Evolutionary conservation across 2,888 invertebrate species (phyloP).

Genomic region (Auanema sp.): DNA sequence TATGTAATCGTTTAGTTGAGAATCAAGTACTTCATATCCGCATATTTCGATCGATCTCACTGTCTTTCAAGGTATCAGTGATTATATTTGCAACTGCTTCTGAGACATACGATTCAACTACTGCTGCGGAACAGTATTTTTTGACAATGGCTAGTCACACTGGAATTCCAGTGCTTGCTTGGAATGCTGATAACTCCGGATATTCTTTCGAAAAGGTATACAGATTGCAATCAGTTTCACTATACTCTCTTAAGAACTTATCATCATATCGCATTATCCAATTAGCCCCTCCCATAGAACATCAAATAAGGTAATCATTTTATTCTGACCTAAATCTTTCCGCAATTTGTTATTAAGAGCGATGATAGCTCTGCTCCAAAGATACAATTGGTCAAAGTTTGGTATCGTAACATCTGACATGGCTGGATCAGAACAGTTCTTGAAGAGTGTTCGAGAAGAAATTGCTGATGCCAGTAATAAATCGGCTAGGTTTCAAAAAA

Average conservation of each 20-base stretch:
- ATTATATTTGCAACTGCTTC: slow-evolving; percentile 58
- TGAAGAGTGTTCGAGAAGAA: slow-evolving; percentile 47
- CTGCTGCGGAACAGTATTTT: slow-evolving; percentile 57
- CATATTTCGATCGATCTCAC: no score
- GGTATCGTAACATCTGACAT: slow-evolving; percentile 59
- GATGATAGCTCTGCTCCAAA: slow-evolving; percentile 88
- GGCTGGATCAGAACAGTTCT: slow-evolving; percentile 50
- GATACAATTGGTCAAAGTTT: slow-evolving; percentile 72
- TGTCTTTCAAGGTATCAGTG: slow-evolving; percentile 38
- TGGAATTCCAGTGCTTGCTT: slow-evolving; percentile 92
- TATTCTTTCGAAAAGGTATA: slow-evolving; percentile 61
- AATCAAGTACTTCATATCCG: slow-evolving; percentile 23
- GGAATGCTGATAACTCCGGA: slow-evolving; percentile 96
- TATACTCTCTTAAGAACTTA: no score
- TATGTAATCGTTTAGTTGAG: slow-evolving; percentile 53
- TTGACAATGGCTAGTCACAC: slow-evolving; percentile 42
- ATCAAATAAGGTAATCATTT: slow-evolving; percentile 82
- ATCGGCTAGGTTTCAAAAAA: slow-evolving; percentile 25
- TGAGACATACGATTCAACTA: slow-evolving; percentile 54
- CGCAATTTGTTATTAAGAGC: slow-evolving; percentile 24
- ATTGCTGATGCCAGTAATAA: slow-evolving; percentile 40
- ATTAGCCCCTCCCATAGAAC: slow-evolving; percentile 91
- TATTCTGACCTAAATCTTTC: slow-evolving; percentile 71
- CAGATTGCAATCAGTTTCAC: slow-evolving; percentile 4
- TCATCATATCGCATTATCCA: slow-evolving; percentile 71